Evolutionary conservation across 2,113 vertebrate genomes (phyloP), one percentile per base, ranked within the genome.

Genomic region (Sula dactylatra): DNA sequence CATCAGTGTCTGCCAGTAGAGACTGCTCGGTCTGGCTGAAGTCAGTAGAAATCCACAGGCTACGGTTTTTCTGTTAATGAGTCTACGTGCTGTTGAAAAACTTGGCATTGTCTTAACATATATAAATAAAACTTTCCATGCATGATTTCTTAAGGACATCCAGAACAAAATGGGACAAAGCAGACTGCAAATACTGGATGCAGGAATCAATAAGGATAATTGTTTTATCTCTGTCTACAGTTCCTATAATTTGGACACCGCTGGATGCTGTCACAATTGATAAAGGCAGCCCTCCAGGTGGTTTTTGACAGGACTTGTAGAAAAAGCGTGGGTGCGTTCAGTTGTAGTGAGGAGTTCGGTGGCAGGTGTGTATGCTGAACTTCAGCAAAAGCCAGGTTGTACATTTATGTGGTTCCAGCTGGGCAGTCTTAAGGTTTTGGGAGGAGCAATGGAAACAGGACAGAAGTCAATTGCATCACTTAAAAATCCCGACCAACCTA

Each of bases 191-290:
- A 34, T 31, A 5, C 18, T 4, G 45, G 50, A 1, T 13, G 49
- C 31, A 34, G 83, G 52, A 40, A 38, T 66, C 13, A 1, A 1
- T 9, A 24, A 42, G 64, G 25, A 3, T 12, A 21, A 6, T 34
- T 14, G 2, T n/a, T 81, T 16, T 32, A 4, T 74, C 86, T 58
- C 59, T 44, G 3, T 10, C 29, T 79, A 7, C 42, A 27, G n/a
- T 25, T 29, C 2, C 0, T 12, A 1, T 15, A 2, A 1, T 16
- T 45, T 13, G 36, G 36, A 13, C 7, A 6, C 25, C 9, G 2
- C 1, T 0, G 66, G 81, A 7, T 40, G 86, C 21, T 52, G 82
- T 52, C 24, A 4, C 7, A 38, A 52, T 25, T 38, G 65, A 4
- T 44, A 16, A 8, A 31, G 56, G 26, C 3, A 15, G 21, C 38